Conservation (phyloP, 2,113 vertebrate genomes). For the Jacana jacana region DNA sequence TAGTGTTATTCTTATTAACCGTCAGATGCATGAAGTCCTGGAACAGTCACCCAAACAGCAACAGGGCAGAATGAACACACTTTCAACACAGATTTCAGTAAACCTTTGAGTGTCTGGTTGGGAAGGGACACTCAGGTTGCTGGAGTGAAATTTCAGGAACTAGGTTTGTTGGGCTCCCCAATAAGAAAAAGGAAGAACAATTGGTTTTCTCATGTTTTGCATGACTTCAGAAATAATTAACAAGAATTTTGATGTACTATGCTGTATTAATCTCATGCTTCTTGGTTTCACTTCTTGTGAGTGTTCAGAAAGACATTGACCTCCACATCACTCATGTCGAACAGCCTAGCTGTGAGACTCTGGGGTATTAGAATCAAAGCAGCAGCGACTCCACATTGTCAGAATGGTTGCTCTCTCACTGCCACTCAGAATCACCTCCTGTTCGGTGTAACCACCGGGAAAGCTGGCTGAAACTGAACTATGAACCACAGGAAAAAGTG, state of each 20-base stretch:
- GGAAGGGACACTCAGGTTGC: not conserved
- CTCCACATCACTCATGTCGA: not conserved
- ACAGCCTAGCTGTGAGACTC: not conserved
- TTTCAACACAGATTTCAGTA: not conserved
- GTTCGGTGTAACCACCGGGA: not conserved
- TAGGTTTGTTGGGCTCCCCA: not conserved
- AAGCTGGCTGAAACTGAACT: not conserved
- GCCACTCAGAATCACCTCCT: not conserved
- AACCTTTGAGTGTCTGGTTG: not conserved
- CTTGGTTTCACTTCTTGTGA: not conserved
- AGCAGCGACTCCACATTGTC: not conserved
- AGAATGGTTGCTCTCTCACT: not conserved
- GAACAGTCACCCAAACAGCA: not conserved
- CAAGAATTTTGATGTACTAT: not conserved
- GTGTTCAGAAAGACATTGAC: not conserved
- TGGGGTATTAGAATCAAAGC: not conserved
- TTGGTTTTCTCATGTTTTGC: not conserved
- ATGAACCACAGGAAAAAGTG: not conserved
- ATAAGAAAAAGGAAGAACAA: rapidly evolving
- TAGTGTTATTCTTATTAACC: not conserved
- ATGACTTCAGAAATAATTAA: not conserved
- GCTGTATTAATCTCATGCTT: not conserved
- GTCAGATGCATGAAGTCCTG: not conserved
- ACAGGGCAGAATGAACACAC: not conserved
- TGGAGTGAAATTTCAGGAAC: not conserved